Conservation (phyloP, 2,888 invertebrate genomes). For the Ophioninae sp. region DNA sequence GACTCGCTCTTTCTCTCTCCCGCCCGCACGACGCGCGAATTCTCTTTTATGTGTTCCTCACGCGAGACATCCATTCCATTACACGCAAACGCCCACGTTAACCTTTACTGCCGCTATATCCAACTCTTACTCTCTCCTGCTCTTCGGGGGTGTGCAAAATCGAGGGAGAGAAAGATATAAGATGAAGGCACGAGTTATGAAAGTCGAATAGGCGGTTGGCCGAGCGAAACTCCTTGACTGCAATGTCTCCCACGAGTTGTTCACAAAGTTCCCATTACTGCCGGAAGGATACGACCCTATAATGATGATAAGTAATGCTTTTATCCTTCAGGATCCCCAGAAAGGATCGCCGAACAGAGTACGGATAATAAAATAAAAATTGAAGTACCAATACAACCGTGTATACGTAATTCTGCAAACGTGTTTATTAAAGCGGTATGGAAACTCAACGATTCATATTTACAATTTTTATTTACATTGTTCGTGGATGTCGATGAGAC, state of each 20-base stretch:
- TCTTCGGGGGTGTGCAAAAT: slow-evolving; percentile 7
- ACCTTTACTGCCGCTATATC: slow-evolving; percentile 66
- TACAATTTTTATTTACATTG: slow-evolving; percentile 81
- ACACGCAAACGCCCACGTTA: slow-evolving; percentile 73
- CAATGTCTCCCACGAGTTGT: slow-evolving; percentile 38
- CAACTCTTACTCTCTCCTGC: slow-evolving; percentile 45
- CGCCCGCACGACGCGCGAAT: slow-evolving; percentile 44
- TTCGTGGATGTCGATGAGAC: slow-evolving; percentile 62
- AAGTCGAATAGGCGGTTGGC: slow-evolving; percentile 55
- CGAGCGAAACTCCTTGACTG: slow-evolving; percentile 41
- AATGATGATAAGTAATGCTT: slow-evolving; percentile 61
- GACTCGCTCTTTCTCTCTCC: slow-evolving; percentile 18
- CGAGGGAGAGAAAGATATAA: slow-evolving; percentile 16
- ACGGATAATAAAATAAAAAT: slow-evolving; percentile 51
- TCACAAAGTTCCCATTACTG: slow-evolving; percentile 47
- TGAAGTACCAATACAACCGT: slow-evolving; percentile 62
- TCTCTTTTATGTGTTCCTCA: slow-evolving; percentile 59
- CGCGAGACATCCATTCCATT: slow-evolving; percentile 72
- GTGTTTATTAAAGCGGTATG: slow-evolving; percentile 85
- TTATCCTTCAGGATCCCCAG: slow-evolving; percentile 47
- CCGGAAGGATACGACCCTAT: slow-evolving; percentile 55
- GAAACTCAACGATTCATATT: slow-evolving; percentile 83
- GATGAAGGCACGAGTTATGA: slow-evolving; percentile 59
- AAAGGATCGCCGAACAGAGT: slow-evolving; percentile 45
- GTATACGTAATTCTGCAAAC: slow-evolving; percentile 82